Evolutionary conservation across 2,797 vertebrate species (phyloP), one percentile per base, ranked within the genome.

Genomic region (Enteromius anoplus): DNA sequence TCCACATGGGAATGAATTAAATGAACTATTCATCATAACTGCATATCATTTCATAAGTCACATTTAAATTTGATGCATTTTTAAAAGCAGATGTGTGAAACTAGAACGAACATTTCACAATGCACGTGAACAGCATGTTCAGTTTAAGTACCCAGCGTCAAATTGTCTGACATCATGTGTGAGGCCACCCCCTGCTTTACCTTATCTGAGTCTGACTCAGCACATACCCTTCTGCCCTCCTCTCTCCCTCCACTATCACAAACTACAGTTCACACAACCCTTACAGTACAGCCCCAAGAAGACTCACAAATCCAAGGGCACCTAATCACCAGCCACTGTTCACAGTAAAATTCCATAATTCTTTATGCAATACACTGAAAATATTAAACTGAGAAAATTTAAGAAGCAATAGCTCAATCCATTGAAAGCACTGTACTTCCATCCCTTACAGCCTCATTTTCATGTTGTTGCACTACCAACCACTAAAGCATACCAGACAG

Each of bases 141-240:
- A 17, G 69, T 49, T 62, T 26, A 82, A 68, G 58, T 42, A 78
- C 21, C 64, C 11, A 58, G 60, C 14, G 4, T 58, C 75, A 62
- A 69, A 51, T 58, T 69, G 64, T 66, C 29, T 83, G 70, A 58
- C 45, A 47, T 75, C n/a, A 68, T 75, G 34, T 34, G 10, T 69
- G 85, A 69, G 72, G 77, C 10, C 70, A 40, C 42, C 51, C 32
- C 37, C 70, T 3, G n/a, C 17, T 62, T 40, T 32, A 60, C 17
- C 72, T 81, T 77, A 60, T 73, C 58, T 53, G 47, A 68, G 64
- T 51, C 80, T 64, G 79, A 78, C 42, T 72, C 79, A 77, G 70
- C 64, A 83, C 42, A 80, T 76, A 64, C 32, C 71, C 51, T 60
- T 42, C 76, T 29, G 55, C 17, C 55, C 21, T 26, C 17, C 66